phyloP scores from a whole-genome alignment of 2,113 vertebrate genomes.

The Raja brachyura region DNA sequence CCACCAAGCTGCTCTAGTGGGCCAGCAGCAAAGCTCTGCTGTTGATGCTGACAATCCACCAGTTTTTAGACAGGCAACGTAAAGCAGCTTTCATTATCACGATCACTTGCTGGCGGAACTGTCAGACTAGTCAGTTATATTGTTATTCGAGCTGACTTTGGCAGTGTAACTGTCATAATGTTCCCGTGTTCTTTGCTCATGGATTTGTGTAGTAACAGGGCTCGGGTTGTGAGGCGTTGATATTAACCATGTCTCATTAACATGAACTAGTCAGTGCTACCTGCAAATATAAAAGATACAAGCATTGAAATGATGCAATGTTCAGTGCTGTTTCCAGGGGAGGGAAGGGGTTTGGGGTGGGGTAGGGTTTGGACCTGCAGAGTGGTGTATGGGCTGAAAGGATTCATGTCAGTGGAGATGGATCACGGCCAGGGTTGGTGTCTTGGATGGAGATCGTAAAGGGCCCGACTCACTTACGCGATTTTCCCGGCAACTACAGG shows the following conservation, averaged over 20 bases:
- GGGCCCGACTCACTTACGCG: no score
- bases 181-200: background rate
- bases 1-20: background rate
- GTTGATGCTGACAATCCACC: background rate
- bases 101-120: background rate
- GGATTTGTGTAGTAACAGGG: background rate
- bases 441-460: no score
- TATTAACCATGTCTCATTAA: background rate
- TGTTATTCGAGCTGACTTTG: background rate
- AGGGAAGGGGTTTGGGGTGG: background rate
- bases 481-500: no score
- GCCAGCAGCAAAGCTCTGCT: background rate
- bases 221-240: background rate
- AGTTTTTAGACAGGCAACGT: background rate
- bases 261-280: background rate
- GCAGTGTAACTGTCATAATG: background rate
- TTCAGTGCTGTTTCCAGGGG: background rate
- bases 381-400: no score
- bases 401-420: background rate
- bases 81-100: background rate
- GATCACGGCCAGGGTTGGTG: background rate
- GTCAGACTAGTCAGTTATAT: constrained; percentile 11
- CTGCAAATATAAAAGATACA: background rate
- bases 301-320: no score
- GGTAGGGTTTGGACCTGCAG: background rate